phyloP scores from a whole-genome alignment of 2,113 vertebrate species.

The Acrocephalus arundinaceus region DNA sequence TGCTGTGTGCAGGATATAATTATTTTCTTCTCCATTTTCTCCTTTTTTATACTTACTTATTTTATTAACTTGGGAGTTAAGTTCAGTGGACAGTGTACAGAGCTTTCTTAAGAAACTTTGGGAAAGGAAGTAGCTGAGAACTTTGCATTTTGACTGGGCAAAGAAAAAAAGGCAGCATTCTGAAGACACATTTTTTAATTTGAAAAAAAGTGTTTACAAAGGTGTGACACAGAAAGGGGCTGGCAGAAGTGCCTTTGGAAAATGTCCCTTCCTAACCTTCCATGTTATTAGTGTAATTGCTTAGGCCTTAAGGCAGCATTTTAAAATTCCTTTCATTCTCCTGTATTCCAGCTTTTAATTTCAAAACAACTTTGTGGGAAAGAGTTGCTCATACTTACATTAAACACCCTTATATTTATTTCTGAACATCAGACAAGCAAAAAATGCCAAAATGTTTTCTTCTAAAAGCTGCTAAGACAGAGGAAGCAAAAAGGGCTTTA shows the following conservation, averaged over 20 bases:
- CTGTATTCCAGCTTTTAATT: conserved; percentile 16
- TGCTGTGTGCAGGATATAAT: neutral
- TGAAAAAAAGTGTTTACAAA: neutral
- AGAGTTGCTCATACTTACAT: neutral
- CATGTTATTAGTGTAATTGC: neutral
- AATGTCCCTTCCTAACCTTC: neutral
- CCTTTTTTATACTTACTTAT: neutral
- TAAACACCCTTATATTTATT: neutral
- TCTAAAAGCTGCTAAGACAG: neutral
- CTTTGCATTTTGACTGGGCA: neutral
- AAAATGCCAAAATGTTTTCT: neutral
- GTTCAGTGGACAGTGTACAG: neutral
- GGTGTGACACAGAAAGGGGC: neutral
- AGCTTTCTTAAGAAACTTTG: neutral
- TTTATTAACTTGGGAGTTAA: neutral
- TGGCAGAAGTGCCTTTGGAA: neutral
- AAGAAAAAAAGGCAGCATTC: neutral
- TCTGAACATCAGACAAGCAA: neutral
- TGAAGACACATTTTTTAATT: neutral
- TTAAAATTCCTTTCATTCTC: conserved; percentile 47
- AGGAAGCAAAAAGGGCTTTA: neutral
- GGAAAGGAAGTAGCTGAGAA: neutral
- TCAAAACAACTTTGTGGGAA: conserved; percentile 4
- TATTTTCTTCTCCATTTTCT: neutral
- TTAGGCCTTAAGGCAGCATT: conserved; percentile 22